These are phyloP conservation scores for Trichonephila clavipes DNA, from an alignment of 1,140 invertebrate species.

Conservation along the genomic window DNA sequence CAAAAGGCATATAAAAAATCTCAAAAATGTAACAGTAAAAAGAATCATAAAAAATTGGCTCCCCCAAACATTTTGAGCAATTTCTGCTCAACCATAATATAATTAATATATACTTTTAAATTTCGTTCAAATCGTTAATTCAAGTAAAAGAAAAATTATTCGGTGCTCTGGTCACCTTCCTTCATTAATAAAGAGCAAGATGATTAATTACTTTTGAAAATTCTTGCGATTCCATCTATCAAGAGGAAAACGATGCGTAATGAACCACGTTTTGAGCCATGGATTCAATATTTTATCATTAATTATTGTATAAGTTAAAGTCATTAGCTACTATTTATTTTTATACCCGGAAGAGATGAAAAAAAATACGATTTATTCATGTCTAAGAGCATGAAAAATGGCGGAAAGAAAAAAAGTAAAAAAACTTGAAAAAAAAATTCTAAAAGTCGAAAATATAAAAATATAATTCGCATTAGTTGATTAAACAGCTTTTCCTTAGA, in stretches of 20 bases:
- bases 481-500: conserved; percentile 48
- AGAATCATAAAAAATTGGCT: neutral
- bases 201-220: conserved; percentile 68
- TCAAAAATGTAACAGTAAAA: neutral
- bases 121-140: conserved; percentile 9
- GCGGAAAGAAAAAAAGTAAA: neutral
- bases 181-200: conserved; percentile 56
- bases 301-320: conserved; percentile 63
- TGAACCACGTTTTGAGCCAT: conserved; percentile 39
- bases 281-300: conserved; percentile 55
- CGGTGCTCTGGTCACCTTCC: conserved; percentile 18
- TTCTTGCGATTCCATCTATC: conserved; percentile 45
- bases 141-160: conserved; percentile 34
- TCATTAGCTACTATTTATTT: conserved; percentile 59
- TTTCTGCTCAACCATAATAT: neutral
- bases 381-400: conserved; percentile 6
- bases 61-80: neutral
- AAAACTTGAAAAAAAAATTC: neutral
- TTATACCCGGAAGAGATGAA: neutral
- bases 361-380: neutral
- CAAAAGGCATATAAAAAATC: neutral
- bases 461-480: conserved; percentile 44
- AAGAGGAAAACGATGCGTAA: conserved; percentile 56
- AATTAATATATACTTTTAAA: conserved; percentile 28
- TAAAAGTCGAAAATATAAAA: conserved; percentile 1